Evolutionary conservation across 2,797 vertebrate species (phyloP).

Genomic region (Discoglossus pictus): DNA sequence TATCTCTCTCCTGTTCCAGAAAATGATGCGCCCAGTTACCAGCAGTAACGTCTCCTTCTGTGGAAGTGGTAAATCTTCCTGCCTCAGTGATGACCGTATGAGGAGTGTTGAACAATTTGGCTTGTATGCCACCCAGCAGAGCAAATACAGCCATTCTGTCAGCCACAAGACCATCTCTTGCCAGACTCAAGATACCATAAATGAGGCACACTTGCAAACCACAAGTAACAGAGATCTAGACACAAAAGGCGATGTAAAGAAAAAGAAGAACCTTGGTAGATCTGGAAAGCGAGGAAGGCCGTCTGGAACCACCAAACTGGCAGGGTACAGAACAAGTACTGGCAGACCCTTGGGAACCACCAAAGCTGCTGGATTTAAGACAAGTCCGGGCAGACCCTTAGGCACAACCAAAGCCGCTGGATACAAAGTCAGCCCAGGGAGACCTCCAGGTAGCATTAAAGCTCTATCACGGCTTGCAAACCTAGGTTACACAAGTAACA

Average conservation of each 20-base stretch:
- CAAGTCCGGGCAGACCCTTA: conserved; percentile 93
- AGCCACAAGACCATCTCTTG: conserved; percentile 88
- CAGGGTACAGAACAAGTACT: conserved; percentile 97
- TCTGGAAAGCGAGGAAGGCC: conserved; percentile 91
- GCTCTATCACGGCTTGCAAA: conserved; percentile 92
- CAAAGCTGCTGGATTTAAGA: conserved; percentile 96
- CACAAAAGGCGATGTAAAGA: conserved; percentile 85
- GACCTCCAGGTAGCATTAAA: conserved; percentile 97
- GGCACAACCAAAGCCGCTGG: conserved; percentile 96
- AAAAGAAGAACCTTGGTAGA: conserved; percentile 88
- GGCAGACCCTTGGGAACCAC: conserved; percentile 95
- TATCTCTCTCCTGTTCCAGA: conserved; percentile 69
- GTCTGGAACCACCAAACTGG: conserved; percentile 93
- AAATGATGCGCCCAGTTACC: conserved; percentile 96
- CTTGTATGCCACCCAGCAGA: conserved; percentile 85
- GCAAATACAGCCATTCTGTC: conserved; percentile 87
- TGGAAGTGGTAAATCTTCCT: conserved; percentile 87
- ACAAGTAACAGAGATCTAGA: conserved; percentile 75
- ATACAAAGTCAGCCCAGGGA: conserved; percentile 96
- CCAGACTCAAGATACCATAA: conserved; percentile 83
- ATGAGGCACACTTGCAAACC: conserved; percentile 76
- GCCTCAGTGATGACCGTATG: conserved; percentile 86
- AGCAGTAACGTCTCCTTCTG: conserved; percentile 87
- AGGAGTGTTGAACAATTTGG: conserved; percentile 88
- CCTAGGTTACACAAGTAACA: conserved; percentile 87